Evolutionary conservation across 2,888 invertebrate genomes (phyloP).

Genomic region (Myopa testacea): DNA sequence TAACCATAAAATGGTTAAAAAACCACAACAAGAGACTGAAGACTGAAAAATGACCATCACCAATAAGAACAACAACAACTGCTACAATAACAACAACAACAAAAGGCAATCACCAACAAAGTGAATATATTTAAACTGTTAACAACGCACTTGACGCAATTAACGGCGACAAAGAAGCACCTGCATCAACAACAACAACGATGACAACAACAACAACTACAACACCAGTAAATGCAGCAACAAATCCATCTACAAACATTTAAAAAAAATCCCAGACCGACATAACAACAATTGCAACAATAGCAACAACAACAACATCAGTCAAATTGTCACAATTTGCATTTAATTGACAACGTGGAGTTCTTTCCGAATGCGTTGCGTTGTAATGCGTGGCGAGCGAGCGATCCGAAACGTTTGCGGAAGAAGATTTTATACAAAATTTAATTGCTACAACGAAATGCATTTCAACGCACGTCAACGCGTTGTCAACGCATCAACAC

Average conservation of each 20-base stretch:
- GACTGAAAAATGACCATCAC: not conserved
- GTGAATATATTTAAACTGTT: constrained; percentile 13
- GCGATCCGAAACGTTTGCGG: not conserved
- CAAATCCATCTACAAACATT: constrained; percentile 11
- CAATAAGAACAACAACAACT: not conserved
- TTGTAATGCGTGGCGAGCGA: not conserved
- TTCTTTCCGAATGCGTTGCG: constrained; percentile 1
- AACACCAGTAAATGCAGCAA: constrained; percentile 19
- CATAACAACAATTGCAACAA: constrained; percentile 36
- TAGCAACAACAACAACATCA: constrained; percentile 30
- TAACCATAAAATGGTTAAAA: too few species aligned
- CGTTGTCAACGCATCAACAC: not conserved
- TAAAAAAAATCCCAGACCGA: too few species aligned
- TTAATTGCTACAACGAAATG: constrained; percentile 11
- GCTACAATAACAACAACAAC: not conserved
- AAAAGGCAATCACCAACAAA: not conserved
- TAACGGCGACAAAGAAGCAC: constrained; percentile 34
- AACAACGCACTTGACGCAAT: constrained; percentile 36
- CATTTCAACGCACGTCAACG: not conserved
- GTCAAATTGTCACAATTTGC: constrained; percentile 34
- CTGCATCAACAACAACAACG: constrained; percentile 35
- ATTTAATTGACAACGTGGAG: constrained; percentile 28
- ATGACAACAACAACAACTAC: constrained; percentile 36
- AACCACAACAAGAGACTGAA: not conserved
- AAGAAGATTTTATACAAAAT: not conserved